Evolutionary conservation across 2,888 invertebrate genomes (phyloP), one percentile per base, ranked within the genome.

Genomic region (Onchidella celtica): DNA sequence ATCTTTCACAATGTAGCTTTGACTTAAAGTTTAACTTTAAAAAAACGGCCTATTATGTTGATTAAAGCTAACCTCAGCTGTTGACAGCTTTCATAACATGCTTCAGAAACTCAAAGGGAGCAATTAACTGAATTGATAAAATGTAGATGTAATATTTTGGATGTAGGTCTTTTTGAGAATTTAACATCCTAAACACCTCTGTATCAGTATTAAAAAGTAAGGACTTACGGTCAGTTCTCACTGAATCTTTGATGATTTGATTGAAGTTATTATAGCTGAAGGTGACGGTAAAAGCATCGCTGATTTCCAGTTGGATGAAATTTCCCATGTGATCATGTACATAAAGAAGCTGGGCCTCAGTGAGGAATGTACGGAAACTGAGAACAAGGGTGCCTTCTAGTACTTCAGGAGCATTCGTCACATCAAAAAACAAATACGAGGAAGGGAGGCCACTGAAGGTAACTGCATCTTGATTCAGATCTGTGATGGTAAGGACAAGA

Each of bases 261-360:
- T 84, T 74, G 40, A 82, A 85, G 38, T 83, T 83, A 80, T 87
- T 89, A 83, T 82, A 89, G 61, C 81, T 89, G 34, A 90, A 82
- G 32, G 86, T 80, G 27, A 90, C 80, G 21, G 84, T 85, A 14
- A 65, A 79, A 9, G 85, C 85, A 69, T 87, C 85, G 47, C 83
- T 81, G 17, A 91, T 74, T 55, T 90, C 88, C 36, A 91, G 84
- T 93, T 98, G 98, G 74, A 97, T 96, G 92, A 98, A 98, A 93
- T 98, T 98, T 92, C 98, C 98, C 82, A 97, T 94, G 92, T 98
- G 96, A 93, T 98, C 98, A 91, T 98, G 97, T 47, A 97, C 97
- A 91, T 98, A 98, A 9, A 98, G 94, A 17, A 92, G 81, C 88
- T 98, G 93, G 11, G 90, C 91, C 0, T 97, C 96, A 86, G 96